phyloP scores from a whole-genome alignment of 1,140 invertebrate genomes.

The Bombus cullumanus region DNA sequence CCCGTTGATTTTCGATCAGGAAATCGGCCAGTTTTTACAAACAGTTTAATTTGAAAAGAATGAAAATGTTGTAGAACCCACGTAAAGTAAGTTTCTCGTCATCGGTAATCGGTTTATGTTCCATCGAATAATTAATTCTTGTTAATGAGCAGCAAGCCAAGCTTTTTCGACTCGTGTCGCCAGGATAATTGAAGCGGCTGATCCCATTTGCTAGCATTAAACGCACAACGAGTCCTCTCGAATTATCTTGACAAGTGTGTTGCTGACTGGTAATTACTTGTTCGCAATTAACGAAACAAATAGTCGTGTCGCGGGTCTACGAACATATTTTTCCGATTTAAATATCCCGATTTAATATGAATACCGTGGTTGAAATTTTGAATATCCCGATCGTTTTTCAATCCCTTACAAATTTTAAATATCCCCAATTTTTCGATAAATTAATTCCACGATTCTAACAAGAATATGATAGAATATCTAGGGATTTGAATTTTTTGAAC shows the following conservation, averaged over 20 bases:
- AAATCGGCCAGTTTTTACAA: not conserved
- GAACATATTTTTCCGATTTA: too few species aligned
- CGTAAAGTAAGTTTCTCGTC: not conserved
- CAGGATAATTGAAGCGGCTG: constrained; percentile 40
- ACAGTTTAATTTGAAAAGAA: not conserved
- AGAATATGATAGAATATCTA: too few species aligned
- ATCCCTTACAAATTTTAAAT: too few species aligned
- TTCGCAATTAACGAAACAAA: constrained; percentile 41
- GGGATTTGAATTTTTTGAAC: too few species aligned
- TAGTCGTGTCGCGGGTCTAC: not conserved
- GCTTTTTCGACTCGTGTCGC: constrained; percentile 41
- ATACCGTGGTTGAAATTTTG: too few species aligned
- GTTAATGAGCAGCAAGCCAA: constrained; percentile 40
- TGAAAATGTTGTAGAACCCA: not conserved
- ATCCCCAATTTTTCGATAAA: too few species aligned
- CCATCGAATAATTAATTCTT: constrained; percentile 42
- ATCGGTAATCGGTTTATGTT: constrained; percentile 43
- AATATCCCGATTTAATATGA: too few species aligned
- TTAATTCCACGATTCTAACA: too few species aligned
- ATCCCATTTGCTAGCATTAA: constrained; percentile 40
- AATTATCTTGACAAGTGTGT: constrained; percentile 37
- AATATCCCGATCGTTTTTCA: too few species aligned
- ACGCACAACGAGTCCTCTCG: constrained; percentile 18
- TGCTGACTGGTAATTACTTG: constrained; percentile 39
- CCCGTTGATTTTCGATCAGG: not conserved